phyloP scores from a whole-genome alignment of 2,797 vertebrate genomes.

The Amblyraja radiata region DNA sequence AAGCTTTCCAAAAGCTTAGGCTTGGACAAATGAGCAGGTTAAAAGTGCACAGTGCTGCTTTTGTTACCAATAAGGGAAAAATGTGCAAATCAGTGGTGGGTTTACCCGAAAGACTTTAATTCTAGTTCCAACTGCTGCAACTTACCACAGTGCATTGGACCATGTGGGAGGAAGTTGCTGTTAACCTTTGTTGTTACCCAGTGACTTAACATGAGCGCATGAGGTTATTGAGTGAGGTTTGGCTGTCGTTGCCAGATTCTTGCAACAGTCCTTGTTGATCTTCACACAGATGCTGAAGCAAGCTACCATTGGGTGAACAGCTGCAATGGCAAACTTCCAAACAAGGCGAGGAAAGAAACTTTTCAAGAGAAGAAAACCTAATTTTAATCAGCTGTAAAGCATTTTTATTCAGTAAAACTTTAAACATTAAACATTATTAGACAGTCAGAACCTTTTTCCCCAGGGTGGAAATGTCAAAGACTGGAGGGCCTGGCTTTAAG shows the following conservation, averaged over 20 bases:
- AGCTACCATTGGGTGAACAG: background rate
- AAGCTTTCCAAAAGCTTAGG: background rate
- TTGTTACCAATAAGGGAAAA: background rate
- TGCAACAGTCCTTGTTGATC: background rate
- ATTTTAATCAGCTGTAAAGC: background rate
- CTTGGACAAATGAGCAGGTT: background rate
- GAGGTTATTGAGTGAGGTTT: background rate
- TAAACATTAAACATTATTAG: too few species aligned
- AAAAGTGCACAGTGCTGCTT: background rate
- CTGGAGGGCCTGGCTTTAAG: too few species aligned
- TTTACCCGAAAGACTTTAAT: background rate
- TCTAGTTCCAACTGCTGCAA: background rate
- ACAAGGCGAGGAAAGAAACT: background rate
- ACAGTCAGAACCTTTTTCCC: too few species aligned
- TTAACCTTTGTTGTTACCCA: background rate
- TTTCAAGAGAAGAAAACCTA: background rate
- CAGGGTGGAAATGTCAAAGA: too few species aligned
- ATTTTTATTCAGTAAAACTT: background rate
- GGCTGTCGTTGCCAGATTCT: background rate
- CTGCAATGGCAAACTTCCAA: background rate
- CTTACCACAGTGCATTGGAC: background rate
- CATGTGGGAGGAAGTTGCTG: background rate
- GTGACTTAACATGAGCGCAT: background rate
- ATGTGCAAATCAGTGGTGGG: background rate
- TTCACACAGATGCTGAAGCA: background rate